Conservation (phyloP, 2,888 invertebrate genomes). For the Drosophila subquinaria region DNA sequence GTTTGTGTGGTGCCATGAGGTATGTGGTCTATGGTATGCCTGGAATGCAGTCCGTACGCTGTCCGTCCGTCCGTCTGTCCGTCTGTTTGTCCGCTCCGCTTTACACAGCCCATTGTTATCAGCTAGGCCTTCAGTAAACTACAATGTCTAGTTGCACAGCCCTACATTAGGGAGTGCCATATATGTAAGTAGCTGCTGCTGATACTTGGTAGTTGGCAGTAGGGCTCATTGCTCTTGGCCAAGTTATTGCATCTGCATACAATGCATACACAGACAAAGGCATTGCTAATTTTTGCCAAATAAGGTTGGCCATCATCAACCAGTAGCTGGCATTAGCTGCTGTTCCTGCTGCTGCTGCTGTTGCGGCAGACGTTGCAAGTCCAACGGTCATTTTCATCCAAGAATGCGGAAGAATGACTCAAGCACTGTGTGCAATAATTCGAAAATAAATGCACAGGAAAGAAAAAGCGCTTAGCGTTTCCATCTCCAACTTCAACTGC, state of each 20-base stretch:
- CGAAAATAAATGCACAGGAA: constrained; percentile 81
- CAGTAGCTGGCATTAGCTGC: constrained; percentile 15
- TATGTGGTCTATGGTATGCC: constrained; percentile 64
- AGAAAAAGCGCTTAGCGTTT: constrained; percentile 70
- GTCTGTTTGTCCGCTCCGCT: constrained; percentile 35
- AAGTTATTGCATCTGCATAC: constrained; percentile 62
- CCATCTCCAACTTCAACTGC: constrained; percentile 49
- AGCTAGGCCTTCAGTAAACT: constrained; percentile 41
- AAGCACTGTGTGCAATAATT: constrained; percentile 81
- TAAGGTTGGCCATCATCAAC: constrained; percentile 57
- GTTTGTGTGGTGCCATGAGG: constrained; percentile 55
- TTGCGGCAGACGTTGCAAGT: constrained; percentile 44
- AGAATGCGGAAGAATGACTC: constrained; percentile 84
- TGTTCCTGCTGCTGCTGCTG: constrained; percentile 2
- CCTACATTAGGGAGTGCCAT: constrained; percentile 56
- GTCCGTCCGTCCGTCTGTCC: constrained; percentile 2
- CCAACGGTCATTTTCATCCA: constrained; percentile 79
- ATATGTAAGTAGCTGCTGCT: constrained; percentile 3
- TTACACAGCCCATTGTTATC: constrained; percentile 53
- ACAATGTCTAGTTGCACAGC: constrained; percentile 15
- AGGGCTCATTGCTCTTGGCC: constrained; percentile 5
- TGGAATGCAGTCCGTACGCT: constrained; percentile 63
- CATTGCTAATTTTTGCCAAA: constrained; percentile 74
- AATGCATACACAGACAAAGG: constrained; percentile 42
- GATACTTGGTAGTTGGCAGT: neutral